phyloP scores from a whole-genome alignment of 1,140 invertebrate species.

The Drosophila pseudoobscura region DNA sequence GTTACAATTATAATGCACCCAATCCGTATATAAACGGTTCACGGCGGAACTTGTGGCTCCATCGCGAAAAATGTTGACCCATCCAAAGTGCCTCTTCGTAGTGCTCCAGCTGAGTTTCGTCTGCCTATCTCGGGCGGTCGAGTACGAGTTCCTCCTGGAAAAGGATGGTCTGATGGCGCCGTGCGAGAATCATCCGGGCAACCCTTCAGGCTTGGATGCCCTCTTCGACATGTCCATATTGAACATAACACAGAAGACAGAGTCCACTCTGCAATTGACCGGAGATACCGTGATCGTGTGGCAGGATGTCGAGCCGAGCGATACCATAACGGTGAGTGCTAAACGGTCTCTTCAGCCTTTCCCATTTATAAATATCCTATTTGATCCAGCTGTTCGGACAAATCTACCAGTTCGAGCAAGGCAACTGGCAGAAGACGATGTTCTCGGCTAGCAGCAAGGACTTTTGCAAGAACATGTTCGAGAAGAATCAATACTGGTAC shows the following conservation, averaged over 20 bases:
- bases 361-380: no score
- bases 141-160: constrained; percentile 17
- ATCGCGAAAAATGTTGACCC: constrained; percentile 7
- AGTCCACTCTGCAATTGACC: background rate
- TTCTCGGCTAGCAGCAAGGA: constrained; percentile 2
- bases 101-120: background rate
- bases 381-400: background rate
- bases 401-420: background rate
- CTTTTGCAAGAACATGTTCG: constrained; percentile 20
- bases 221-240: background rate
- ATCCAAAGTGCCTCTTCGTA: background rate
- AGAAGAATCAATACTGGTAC: constrained; percentile 15
- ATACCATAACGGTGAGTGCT: constrained; percentile 1
- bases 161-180: background rate
- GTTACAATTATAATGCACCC: no score
- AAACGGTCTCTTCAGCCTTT: background rate
- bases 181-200: background rate
- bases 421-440: constrained; percentile 16
- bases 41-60: no score
- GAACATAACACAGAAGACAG: background rate
- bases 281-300: background rate
- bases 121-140: background rate
- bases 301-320: constrained; percentile 6
- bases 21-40: constrained; percentile 1
- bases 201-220: background rate